Conservation (phyloP, 2,888 invertebrate species). For the Ophonus ardosiacus region DNA sequence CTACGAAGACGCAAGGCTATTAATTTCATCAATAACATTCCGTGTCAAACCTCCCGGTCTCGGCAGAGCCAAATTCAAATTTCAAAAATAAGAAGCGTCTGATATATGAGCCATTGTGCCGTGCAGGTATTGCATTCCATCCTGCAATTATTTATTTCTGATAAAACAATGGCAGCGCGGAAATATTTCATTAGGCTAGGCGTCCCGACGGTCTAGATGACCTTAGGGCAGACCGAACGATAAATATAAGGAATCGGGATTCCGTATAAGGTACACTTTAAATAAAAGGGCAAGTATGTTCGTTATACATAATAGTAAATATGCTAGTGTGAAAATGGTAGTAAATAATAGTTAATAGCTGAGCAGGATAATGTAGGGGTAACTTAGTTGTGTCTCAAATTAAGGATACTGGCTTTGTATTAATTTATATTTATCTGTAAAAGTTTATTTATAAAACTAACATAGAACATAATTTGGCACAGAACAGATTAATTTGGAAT, state of each 20-base stretch:
- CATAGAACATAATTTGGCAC: too few species aligned
- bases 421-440: too few species aligned
- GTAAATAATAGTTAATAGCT: too few species aligned
- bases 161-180: conserved; percentile 61
- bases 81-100: conserved; percentile 63
- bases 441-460: too few species aligned
- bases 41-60: conserved; percentile 64
- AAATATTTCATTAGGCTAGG: conserved; percentile 61
- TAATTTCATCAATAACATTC: conserved; percentile 72
- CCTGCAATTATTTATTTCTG: conserved; percentile 63
- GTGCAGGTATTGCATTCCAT: conserved; percentile 61
- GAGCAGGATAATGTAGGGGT: too few species aligned
- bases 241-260: not conserved
- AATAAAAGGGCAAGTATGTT: conserved; percentile 72
- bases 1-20: conserved; percentile 70
- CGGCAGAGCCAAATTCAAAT: conserved; percentile 58
- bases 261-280: not conserved
- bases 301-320: not conserved
- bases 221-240: conserved; percentile 15
- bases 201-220: conserved; percentile 40
- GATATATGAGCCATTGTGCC: conserved; percentile 62
- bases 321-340: too few species aligned
- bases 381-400: too few species aligned
- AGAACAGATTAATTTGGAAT: too few species aligned
- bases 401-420: too few species aligned